Evolutionary conservation across 2,113 vertebrate genomes (phyloP).

Genomic region (Prietella phreatophila): DNA sequence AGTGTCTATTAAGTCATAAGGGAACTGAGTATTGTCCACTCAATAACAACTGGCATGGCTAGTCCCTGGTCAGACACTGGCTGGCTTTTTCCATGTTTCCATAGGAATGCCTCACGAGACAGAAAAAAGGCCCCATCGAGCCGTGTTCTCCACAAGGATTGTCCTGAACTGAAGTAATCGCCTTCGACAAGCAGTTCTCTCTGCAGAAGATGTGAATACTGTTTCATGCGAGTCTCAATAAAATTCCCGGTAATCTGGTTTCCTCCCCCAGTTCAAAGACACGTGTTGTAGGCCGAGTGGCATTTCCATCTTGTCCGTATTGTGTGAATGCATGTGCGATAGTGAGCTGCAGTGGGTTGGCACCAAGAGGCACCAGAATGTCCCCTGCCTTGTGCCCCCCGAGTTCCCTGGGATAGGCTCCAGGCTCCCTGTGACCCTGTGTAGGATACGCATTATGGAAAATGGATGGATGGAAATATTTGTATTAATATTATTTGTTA

Average conservation of each 20-base stretch:
- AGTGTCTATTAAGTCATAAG: not conserved
- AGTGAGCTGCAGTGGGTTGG: too few species aligned
- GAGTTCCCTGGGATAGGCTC: too few species aligned
- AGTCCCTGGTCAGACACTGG: not conserved
- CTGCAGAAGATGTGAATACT: not conserved
- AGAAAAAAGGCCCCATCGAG: not conserved
- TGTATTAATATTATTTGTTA: not conserved
- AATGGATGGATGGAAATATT: not conserved
- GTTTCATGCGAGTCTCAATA: not conserved
- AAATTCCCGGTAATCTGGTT: not conserved
- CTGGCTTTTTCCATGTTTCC: conserved; percentile 12
- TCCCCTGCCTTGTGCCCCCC: too few species aligned
- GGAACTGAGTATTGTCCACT: not conserved
- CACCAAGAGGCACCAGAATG: too few species aligned
- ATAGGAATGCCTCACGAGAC: not conserved
- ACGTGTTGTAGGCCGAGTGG: too few species aligned
- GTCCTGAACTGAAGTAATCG: conserved; percentile 26
- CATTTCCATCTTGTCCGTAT: too few species aligned
- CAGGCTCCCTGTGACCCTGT: too few species aligned
- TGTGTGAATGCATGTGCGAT: too few species aligned
- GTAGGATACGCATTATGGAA: too few species aligned
- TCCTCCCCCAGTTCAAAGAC: too few species aligned
- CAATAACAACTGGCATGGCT: not conserved
- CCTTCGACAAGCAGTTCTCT: not conserved
- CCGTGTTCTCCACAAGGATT: conserved; percentile 21